Conservation (phyloP, 2,797 vertebrate species). For the Octomys mimax region DNA sequence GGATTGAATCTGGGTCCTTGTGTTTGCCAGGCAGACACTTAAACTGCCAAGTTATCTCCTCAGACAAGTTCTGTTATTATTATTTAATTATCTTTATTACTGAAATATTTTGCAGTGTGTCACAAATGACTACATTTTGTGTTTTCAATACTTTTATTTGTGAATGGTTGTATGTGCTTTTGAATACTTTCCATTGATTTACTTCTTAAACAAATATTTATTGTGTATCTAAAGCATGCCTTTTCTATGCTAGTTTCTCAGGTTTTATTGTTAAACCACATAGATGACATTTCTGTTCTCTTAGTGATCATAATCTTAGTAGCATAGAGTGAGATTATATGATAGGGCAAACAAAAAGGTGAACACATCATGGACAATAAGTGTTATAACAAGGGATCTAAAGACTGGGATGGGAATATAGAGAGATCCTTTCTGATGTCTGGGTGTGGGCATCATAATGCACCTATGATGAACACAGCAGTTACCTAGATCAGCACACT, state of each 20-base stretch:
- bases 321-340: not conserved
- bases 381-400: not conserved
- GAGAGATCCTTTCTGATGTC: not conserved
- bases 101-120: not conserved
- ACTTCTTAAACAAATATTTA: not conserved
- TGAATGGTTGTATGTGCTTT: not conserved
- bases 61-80: not conserved
- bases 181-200: not conserved
- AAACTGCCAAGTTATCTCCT: too few species aligned
- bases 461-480: not conserved
- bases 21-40: too few species aligned
- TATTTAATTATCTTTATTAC: not conserved
- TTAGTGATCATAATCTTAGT: conserved; percentile 3
- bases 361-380: not conserved
- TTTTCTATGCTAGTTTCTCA: not conserved
- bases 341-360: not conserved
- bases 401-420: not conserved
- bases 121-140: not conserved
- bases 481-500: not conserved
- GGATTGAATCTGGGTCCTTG: too few species aligned
- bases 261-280: not conserved
- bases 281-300: not conserved
- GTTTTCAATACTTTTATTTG: conserved; percentile 27
- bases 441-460: not conserved
- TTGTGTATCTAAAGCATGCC: not conserved